Evolutionary conservation across 2,113 vertebrate species (phyloP).

Genomic region (Pogona vitticeps): DNA sequence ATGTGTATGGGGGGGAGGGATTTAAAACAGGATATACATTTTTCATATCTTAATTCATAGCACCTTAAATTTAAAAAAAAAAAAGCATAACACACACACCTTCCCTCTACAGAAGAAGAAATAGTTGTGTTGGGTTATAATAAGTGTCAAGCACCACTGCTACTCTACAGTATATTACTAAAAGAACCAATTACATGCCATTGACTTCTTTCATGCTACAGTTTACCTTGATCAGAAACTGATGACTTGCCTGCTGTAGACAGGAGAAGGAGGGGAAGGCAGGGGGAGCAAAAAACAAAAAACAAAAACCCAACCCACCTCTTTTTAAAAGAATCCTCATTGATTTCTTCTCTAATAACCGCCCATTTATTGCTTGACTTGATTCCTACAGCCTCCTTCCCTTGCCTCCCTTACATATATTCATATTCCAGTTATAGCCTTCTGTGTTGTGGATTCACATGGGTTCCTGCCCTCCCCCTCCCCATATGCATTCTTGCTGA

Average conservation of each 20-base stretch:
- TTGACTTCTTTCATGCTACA: background rate
- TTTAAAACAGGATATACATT: background rate
- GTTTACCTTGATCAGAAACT: constrained; percentile 49
- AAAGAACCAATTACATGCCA: constrained; percentile 31
- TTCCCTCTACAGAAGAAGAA: background rate
- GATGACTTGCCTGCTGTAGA: constrained; percentile 11
- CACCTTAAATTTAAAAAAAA: constrained; percentile 31
- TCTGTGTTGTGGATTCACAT: background rate
- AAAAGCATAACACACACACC: background rate
- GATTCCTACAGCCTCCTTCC: background rate
- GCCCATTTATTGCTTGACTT: constrained; percentile 31
- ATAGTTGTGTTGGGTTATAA: background rate
- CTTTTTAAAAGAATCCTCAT: constrained; percentile 12
- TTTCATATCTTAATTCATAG: constrained; percentile 39
- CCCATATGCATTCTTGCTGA: background rate
- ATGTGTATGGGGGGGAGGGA: background rate
- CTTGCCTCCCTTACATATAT: background rate
- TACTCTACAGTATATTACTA: constrained; percentile 21
- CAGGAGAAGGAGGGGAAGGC: accelerated
- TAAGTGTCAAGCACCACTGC: constrained; percentile 12
- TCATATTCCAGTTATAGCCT: background rate
- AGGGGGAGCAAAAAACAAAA: background rate
- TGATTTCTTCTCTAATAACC: constrained; percentile 34
- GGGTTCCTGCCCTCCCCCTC: too few species aligned
- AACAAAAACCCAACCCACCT: too few species aligned